These are phyloP conservation scores for Nipponia nippon DNA, from an alignment of 2,113 vertebrate genomes.

Conservation along the genomic window DNA sequence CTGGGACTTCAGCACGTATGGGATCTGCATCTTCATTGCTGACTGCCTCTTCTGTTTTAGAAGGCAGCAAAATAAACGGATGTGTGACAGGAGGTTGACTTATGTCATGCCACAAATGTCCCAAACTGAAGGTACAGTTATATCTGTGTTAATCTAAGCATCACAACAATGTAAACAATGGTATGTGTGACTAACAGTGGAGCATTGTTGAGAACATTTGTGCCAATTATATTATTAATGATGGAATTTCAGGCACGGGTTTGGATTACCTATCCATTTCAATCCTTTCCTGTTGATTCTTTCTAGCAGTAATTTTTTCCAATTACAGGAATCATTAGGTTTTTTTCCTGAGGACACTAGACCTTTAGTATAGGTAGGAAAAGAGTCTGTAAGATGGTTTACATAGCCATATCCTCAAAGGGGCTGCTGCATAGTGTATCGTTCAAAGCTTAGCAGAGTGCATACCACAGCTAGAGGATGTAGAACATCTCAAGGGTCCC, in stretches of 20 bases:
- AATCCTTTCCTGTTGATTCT: slow-evolving; percentile 55
- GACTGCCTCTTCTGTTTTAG: not conserved
- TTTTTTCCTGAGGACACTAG: slow-evolving; percentile 76
- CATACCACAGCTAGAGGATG: slow-evolving; percentile 54
- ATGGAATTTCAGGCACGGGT: slow-evolving; percentile 66
- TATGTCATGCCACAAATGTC: not conserved
- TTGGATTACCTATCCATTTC: slow-evolving; percentile 64
- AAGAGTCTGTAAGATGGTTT: slow-evolving; percentile 54
- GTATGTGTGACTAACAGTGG: slow-evolving; percentile 27
- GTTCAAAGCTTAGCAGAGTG: slow-evolving; percentile 51
- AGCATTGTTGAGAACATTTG: slow-evolving; percentile 25
- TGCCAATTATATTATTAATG: slow-evolving; percentile 57
- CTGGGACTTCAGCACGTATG: not conserved
- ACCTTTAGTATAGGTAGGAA: slow-evolving; percentile 81
- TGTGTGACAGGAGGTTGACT: not conserved
- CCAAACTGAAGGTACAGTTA: not conserved
- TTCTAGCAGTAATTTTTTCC: slow-evolving; percentile 82
- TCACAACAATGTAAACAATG: not conserved
- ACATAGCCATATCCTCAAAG: slow-evolving; percentile 56
- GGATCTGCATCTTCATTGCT: not conserved
- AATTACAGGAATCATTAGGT: slow-evolving; percentile 79
- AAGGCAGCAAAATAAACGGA: not conserved
- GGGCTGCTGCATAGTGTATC: slow-evolving; percentile 28
- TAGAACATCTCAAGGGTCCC: slow-evolving; percentile 57
- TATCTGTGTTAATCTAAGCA: not conserved